Percentiles rank a stretch among this genome's conserved stretches.
These are phyloP conservation scores for Synodontis membranacea DNA, from an alignment of 2,113 vertebrate genomes.

Conservation along the genomic window DNA sequence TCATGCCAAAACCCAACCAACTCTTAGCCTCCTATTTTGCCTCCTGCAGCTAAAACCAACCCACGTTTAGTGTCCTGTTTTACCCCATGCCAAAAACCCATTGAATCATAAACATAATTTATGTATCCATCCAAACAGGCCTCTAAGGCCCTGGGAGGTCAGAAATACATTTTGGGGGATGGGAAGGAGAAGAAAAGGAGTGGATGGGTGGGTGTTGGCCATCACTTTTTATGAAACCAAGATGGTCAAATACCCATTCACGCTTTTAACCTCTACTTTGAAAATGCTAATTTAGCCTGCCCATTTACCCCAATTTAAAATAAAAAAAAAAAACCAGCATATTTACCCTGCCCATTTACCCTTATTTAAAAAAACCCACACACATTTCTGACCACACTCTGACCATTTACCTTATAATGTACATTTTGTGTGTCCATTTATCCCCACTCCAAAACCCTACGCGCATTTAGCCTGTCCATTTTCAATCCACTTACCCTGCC, in stretches of 20 bases:
- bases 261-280: background rate
- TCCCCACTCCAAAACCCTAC: background rate
- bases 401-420: background rate
- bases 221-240: background rate
- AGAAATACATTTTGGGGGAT: background rate
- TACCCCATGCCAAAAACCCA: conserved; percentile 4
- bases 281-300: background rate
- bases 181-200: background rate
- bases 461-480: background rate
- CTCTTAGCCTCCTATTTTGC: background rate
- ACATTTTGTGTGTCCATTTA: background rate
- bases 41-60: background rate
- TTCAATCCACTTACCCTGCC: background rate
- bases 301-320: background rate
- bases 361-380: background rate
- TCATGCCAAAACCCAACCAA: background rate
- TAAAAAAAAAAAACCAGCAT: background rate
- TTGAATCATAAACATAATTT: conserved; percentile 24
- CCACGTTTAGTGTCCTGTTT: background rate
- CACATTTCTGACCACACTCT: background rate
- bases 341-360: background rate
- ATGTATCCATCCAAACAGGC: conserved; percentile 1
- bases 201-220: background rate
- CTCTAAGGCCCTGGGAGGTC: background rate
- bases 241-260: background rate